Percentiles rank a stretch among this genome's conserved stretches.
phyloP scores from a whole-genome alignment of 2,797 vertebrate genomes.

The Siniperca undulata region DNA sequence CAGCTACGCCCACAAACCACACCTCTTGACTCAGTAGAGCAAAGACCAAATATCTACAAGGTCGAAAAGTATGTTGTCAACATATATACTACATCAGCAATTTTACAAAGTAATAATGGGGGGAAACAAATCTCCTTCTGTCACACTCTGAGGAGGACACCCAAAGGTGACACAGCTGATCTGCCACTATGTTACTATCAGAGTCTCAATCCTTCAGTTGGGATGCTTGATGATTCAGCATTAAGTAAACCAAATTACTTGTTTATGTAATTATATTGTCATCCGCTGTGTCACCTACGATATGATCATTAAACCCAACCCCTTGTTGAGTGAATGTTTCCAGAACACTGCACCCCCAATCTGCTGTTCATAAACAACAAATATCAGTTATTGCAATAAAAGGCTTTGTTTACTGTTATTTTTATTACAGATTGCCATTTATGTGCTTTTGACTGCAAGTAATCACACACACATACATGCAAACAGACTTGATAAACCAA shows the following conservation, averaged over 20 bases:
- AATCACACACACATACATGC: constrained; percentile 19
- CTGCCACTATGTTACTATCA: constrained; percentile 17
- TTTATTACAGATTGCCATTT: constrained; percentile 32
- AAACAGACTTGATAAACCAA: constrained; percentile 23
- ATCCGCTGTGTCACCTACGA: constrained; percentile 45
- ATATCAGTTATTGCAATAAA: constrained; percentile 27
- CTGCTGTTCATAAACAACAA: constrained; percentile 31
- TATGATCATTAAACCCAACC: constrained; percentile 44
- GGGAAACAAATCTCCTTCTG: constrained; percentile 5
- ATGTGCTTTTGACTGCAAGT: constrained; percentile 17
- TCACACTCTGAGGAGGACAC: constrained; percentile 36
- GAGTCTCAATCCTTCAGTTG: constrained; percentile 35
- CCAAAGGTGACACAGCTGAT: constrained; percentile 62
- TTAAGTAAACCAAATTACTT: constrained; percentile 57
- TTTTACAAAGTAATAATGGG: constrained; percentile 39
- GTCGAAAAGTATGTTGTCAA: constrained; percentile 35
- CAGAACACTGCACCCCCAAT: constrained; percentile 7
- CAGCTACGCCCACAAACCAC: constrained; percentile 31
- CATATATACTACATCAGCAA: constrained; percentile 42
- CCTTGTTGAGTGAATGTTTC: constrained; percentile 38
- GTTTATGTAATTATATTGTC: constrained; percentile 60
- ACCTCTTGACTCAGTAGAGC: constrained; percentile 1
- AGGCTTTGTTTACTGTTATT: constrained; percentile 33
- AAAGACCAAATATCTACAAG: constrained; percentile 31
- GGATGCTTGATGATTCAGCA: constrained; percentile 59